A percentile compares a stretch with the other conserved stretches of the same genome.
These are phyloP conservation scores for Sclerodermus sp. DNA, from an alignment of 2,888 invertebrate species.

Conservation along the genomic window DNA sequence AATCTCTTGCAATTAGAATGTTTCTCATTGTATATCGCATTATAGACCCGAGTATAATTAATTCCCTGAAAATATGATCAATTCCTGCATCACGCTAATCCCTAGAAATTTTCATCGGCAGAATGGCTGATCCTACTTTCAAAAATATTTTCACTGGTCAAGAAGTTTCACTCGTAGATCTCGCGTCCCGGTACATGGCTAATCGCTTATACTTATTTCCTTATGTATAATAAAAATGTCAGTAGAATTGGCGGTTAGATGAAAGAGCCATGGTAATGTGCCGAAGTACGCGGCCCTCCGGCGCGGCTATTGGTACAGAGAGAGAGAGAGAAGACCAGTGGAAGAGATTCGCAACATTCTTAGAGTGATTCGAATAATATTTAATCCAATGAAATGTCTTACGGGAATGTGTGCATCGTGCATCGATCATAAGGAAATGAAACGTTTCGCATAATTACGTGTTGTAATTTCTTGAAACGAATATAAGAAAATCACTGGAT, in stretches of 20 bases:
- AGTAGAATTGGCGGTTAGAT: conserved; percentile 19
- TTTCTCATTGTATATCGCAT: too few species aligned
- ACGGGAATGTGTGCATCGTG: conserved; percentile 28
- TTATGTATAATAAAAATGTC: conserved; percentile 7
- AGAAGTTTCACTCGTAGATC: too few species aligned
- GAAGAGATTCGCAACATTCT: conserved; percentile 24
- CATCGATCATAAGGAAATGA: conserved; percentile 28
- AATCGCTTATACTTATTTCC: neutral
- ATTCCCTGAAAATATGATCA: too few species aligned
- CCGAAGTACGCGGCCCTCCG: conserved; percentile 17
- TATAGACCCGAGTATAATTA: too few species aligned
- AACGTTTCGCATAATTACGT: conserved; percentile 22
- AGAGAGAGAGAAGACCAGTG: too few species aligned
- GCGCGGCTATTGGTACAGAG: neutral
- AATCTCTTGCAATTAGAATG: too few species aligned
- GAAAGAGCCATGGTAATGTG: conserved; percentile 5
- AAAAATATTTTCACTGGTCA: too few species aligned
- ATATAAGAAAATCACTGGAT: too few species aligned
- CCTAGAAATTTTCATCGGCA: too few species aligned
- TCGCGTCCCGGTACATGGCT: too few species aligned
- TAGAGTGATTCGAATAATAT: conserved; percentile 23
- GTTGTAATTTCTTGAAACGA: neutral
- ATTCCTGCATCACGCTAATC: too few species aligned
- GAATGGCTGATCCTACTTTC: too few species aligned
- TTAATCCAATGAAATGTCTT: conserved; percentile 28